A percentile compares a stretch with the other conserved stretches of the same genome.
These are phyloP conservation scores for Euwallacea similis DNA, from an alignment of 1,140 invertebrate genomes.

Conservation along the genomic window DNA sequence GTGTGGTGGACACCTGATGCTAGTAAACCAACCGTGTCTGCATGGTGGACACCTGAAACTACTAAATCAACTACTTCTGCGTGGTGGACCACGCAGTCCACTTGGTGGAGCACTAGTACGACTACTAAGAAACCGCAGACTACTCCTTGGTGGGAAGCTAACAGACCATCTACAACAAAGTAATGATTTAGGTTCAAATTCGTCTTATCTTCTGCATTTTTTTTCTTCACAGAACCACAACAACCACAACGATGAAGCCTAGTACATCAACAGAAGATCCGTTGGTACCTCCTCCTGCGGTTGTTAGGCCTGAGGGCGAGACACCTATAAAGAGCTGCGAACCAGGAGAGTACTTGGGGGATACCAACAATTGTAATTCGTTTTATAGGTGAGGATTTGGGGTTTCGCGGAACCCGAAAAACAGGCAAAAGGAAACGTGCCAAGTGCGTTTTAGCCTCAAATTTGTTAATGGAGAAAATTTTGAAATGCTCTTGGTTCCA, in stretches of 20 bases:
- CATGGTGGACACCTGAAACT: no score
- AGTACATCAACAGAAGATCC: conserved; percentile 36
- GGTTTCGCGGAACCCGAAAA: background rate
- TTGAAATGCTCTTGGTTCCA: no score
- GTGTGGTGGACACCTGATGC: no score
- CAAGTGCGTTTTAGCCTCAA: conserved; percentile 4
- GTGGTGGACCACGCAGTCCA: conserved; percentile 26
- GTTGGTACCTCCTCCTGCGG: conserved; percentile 52
- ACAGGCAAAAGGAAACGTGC: background rate
- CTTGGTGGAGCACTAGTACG: conserved; percentile 40
- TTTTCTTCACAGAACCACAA: conserved; percentile 40
- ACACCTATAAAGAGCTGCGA: conserved; percentile 56
- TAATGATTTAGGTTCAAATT: no score
- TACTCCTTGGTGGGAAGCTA: conserved; percentile 36
- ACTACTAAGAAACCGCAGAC: conserved; percentile 45
- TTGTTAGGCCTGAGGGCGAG: conserved; percentile 52
- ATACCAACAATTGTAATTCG: conserved; percentile 70
- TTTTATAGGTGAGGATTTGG: conserved; percentile 59
- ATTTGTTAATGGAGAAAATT: background rate
- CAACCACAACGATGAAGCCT: conserved; percentile 51
- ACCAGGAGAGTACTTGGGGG: conserved; percentile 66
- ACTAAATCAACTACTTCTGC: no score
- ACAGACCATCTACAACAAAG: conserved; percentile 39
- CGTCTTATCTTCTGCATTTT: no score
- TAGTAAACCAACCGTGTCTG: no score